Evolutionary conservation across 2,113 vertebrate genomes (phyloP).

Genomic region (Gallinago jamesoni): DNA sequence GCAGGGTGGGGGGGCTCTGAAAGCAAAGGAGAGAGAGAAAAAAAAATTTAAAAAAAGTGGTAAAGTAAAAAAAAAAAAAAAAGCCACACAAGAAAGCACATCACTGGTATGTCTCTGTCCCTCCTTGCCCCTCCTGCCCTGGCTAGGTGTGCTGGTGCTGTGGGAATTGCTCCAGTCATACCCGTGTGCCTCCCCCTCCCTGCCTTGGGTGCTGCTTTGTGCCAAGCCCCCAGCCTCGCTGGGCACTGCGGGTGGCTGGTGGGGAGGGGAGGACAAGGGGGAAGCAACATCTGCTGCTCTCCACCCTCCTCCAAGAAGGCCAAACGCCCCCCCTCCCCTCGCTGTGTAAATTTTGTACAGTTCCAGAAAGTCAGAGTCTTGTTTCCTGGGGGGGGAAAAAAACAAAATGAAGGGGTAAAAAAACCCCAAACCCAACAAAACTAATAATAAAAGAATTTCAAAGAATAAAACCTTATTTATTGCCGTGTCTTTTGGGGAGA

Average conservation of each 20-base stretch:
- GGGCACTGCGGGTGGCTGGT: neutral
- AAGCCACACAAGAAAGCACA: constrained; percentile 28
- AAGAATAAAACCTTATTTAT: constrained; percentile 81
- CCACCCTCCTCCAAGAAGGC: neutral
- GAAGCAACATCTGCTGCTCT: neutral
- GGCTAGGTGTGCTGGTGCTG: neutral
- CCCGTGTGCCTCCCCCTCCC: neutral
- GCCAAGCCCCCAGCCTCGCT: neutral
- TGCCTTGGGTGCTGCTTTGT: constrained; percentile 31
- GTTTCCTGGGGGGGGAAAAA: constrained; percentile 76
- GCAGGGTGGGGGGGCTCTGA: neutral
- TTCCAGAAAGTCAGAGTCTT: constrained; percentile 83
- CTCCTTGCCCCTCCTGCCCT: neutral
- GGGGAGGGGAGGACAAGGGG: neutral
- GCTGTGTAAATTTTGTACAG: constrained; percentile 95
- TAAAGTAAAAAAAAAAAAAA: neutral
- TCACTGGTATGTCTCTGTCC: constrained; percentile 48
- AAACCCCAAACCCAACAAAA: neutral
- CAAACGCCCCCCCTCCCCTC: neutral
- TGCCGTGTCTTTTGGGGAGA: constrained; percentile 88
- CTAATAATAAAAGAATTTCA: neutral
- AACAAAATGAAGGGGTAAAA: neutral
- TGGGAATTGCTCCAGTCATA: neutral
- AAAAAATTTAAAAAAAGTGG: neutral
- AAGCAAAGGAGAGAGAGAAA: neutral